Percentiles rank a stretch among this genome's conserved stretches.
Evolutionary conservation across 2,888 invertebrate species (phyloP).

Genomic region (Sphaerophoria rueppellii): DNA sequence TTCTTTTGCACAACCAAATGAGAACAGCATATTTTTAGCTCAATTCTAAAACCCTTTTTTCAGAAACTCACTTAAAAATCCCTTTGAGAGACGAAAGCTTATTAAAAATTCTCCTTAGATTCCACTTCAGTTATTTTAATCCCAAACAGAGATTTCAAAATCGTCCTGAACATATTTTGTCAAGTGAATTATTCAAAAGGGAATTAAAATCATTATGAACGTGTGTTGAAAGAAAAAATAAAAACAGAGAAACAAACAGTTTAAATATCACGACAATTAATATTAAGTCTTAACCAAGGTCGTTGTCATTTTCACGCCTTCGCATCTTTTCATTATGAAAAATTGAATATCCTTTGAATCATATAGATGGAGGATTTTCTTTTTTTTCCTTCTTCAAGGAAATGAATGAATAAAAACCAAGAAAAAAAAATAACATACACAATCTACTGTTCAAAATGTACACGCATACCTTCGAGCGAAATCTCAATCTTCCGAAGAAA

Average conservation of each 20-base stretch:
- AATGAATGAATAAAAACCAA: not conserved
- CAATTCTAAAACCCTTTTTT: not conserved
- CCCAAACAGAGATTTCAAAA: not conserved
- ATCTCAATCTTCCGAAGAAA: slow-evolving; percentile 18
- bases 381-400: not conserved
- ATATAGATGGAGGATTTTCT: not conserved
- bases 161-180: not conserved
- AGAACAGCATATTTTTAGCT: not conserved
- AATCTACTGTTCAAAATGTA: slow-evolving; percentile 8
- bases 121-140: slow-evolving; percentile 1
- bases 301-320: slow-evolving; percentile 17
- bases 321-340: not conserved
- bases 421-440: not conserved
- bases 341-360: not conserved
- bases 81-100: not conserved
- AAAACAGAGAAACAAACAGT: not conserved
- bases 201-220: not conserved
- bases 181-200: not conserved
- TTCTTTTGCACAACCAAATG: no score
- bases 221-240: not conserved
- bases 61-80: not conserved
- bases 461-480: slow-evolving; percentile 7
- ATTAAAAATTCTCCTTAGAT: not conserved
- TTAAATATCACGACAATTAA: not conserved
- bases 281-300: slow-evolving; percentile 3